Base-by-base conservation (phyloP, 2,888 invertebrate genomes). In the Anorthoa munda region DNA sequence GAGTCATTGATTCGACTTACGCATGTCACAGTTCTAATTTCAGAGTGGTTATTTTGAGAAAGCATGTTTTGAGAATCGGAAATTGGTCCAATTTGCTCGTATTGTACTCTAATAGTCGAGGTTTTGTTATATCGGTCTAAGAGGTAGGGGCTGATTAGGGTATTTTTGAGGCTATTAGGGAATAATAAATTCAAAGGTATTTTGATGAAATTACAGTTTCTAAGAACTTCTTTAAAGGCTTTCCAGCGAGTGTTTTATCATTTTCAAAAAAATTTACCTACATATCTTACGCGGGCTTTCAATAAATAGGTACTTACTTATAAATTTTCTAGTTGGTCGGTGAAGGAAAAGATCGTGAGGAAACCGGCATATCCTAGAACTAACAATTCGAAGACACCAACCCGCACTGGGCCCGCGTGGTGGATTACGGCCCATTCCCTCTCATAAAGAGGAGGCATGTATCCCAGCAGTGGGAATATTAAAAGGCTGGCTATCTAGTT, bases 1-100 rank as follows among this genome's bases (percentile, higher is more conserved):
- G 26, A 82, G 82, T 88, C 87, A 88, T 89, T 89, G 87, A 88
- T 90, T 90, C 86, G 81, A 85, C 88, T 92, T 94, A 93, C 93
- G 90, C 94, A 89, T 94, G 94, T 86, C 94, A 83, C 86, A 84
- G 90, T 91, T 93, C 94, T 93, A 92, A 94, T 93, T 94, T 88
- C 88, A 90, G 92, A 90, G 71, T 73, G 83, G 90, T 89, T 92
- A 94, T 93, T 93, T 92, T 90, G 83, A 90, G 39, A 39, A 39
- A 39, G 88, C 86, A 88, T 87, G 83, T 90, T 91, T 91, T 89
- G 87, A 88, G 83, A 73, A 82, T 85, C 87, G 81, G 83, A 90
- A 93, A 93, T 94, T 92, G 88, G 87, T 90, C 90, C 91, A 93
- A 95, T 93, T 94, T 93, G 86, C 84, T 76, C 77, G 68, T 91